Base-by-base conservation (phyloP, 2,888 invertebrate species). In the Epinotia brunnichana region DNA sequence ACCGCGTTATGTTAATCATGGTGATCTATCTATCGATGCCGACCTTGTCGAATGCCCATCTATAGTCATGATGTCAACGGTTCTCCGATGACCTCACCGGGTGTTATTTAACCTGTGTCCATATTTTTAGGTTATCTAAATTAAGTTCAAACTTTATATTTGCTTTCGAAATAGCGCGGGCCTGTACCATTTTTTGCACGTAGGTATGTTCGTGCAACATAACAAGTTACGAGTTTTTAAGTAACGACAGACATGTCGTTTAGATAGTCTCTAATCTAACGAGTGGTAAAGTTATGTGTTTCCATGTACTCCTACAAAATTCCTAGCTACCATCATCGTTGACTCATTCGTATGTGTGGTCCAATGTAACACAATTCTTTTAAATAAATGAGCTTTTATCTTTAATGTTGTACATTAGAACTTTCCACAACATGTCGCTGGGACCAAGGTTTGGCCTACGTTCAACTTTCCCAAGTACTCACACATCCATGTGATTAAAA, bases 61-160 rank as follows among this genome's bases (percentile, higher is more conserved):
- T 75, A 79, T 71, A 80, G 81, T 64, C 62, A 77, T 83, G 83
- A 83, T 83, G 79, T 82, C 81, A 83, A 81, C 77, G 44, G 72
- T 59, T 63, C 53, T 62, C 59, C 17, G 74, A 78, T 83, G 83
- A 83, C 79, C 77, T 83, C 83, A 83, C 60, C 74, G 9, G 19
- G 11, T 54, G 60, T 69, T 69, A 59, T 68, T 51, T 68, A 53
- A 68, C 59, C 41, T 56, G 48, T 21, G 39, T 19, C 59, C n/a
- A 64, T 35, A 56, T 44, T 67, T 56, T 44, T n/a, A 53, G 17
- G 69, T 60, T 71, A 51, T 60, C 70, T 67, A 54, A n/a, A 76
- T 76, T 59, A 75, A 72, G 70, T 72, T 70, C 24, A 54, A 68
- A 35, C 35, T 35, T 72, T 61, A 66, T 75, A 63, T 70, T 67